These are phyloP conservation scores for Aplidium turbinatum DNA, from an alignment of 23 tunicate species.

Conservation along the genomic window DNA sequence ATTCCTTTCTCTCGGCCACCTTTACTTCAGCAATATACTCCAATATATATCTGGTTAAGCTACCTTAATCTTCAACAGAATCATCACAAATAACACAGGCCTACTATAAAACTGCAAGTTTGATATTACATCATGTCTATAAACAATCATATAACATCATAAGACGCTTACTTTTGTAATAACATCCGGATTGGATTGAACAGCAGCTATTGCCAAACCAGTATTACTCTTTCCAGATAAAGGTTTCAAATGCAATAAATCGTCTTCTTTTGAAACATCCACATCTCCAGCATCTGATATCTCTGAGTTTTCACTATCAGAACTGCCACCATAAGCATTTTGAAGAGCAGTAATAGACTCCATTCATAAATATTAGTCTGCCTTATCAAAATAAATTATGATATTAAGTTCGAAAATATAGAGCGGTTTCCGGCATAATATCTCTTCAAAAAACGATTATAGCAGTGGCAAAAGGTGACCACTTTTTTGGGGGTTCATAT, in stretches of 20 bases:
- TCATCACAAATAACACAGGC: no score
- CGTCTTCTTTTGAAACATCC: slow-evolving; percentile 36
- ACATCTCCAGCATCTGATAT: slow-evolving; percentile 12
- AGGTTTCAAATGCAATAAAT: slow-evolving; percentile 71
- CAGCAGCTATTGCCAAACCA: slow-evolving; percentile 7
- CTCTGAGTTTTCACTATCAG: slow-evolving; percentile 41
- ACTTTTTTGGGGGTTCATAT: no score
- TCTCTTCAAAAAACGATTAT: no score
- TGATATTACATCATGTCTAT: not conserved
- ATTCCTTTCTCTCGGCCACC: no score
- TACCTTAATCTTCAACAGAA: no score
- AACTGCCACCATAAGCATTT: slow-evolving; percentile 55
- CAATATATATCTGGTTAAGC: no score
- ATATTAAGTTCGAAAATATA: no score
- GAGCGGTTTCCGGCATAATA: no score
- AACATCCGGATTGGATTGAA: slow-evolving; percentile 69
- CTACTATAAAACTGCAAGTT: no score
- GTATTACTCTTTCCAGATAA: slow-evolving; percentile 8
- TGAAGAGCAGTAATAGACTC: slow-evolving; percentile 64
- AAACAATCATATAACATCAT: not conserved
- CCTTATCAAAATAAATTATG: no score
- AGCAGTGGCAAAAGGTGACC: no score
- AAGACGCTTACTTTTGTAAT: slow-evolving; percentile 50
- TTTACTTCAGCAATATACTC: no score
- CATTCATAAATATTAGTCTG: slow-evolving; percentile 40